Evolutionary conservation across 2,113 vertebrate species (phyloP).

Genomic region (Ceratotherium simum): DNA sequence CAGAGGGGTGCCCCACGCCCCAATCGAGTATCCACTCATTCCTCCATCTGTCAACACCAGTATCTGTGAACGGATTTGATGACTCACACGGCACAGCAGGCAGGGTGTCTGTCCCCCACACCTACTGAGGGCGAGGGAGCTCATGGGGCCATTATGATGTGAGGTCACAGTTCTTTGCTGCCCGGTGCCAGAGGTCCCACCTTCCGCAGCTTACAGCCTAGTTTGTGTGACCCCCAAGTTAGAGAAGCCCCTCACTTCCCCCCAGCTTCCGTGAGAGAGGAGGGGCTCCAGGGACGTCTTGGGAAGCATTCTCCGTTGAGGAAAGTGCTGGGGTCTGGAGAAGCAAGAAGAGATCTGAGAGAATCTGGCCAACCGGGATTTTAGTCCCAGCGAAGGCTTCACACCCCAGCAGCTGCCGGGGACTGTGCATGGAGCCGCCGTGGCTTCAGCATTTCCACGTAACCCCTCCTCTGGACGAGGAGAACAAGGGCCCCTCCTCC

Average conservation of each 20-base stretch:
- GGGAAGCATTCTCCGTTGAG: not conserved
- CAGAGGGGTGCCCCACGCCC: not conserved
- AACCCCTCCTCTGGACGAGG: not conserved
- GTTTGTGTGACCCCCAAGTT: rapidly evolving
- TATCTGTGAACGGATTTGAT: rapidly evolving
- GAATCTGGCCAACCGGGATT: not conserved
- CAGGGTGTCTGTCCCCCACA: rapidly evolving
- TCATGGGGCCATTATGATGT: rapidly evolving
- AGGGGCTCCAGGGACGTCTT: not conserved
- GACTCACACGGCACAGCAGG: rapidly evolving
- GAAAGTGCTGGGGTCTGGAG: not conserved
- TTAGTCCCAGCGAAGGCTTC: not conserved
- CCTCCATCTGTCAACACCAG: not conserved
- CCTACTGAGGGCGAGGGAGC: not conserved
- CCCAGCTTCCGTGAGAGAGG: not conserved
- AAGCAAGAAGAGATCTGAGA: not conserved
- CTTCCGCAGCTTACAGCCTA: rapidly evolving
- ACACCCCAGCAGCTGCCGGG: not conserved
- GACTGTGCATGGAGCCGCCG: not conserved
- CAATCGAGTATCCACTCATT: rapidly evolving
- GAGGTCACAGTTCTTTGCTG: not conserved
- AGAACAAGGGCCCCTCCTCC: rapidly evolving
- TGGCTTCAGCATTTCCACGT: not conserved
- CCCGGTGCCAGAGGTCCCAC: rapidly evolving
- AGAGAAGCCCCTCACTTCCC: rapidly evolving